Conservation (phyloP, 1,140 invertebrate genomes). For the Drosophila bipectinata region DNA sequence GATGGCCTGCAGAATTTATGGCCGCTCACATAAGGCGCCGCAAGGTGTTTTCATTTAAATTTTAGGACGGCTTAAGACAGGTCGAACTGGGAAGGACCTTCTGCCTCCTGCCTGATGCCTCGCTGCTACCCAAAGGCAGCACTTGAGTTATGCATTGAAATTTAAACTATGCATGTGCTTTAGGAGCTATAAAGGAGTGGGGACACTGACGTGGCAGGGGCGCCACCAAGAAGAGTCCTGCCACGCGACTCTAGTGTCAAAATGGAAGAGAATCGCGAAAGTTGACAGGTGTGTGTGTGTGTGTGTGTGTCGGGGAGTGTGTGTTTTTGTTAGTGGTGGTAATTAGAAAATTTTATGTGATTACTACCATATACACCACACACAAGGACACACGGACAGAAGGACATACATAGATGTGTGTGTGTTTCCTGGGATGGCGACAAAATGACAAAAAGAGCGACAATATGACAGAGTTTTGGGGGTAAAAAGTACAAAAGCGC, state of each 20-base stretch:
- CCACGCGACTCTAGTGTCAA: slow-evolving; percentile 11
- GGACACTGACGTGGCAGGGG: background rate
- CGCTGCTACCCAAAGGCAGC: background rate
- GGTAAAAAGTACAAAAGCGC: slow-evolving; percentile 78
- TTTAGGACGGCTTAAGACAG: slow-evolving; percentile 61
- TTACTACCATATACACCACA: slow-evolving; percentile 51
- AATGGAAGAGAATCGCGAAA: slow-evolving; percentile 41
- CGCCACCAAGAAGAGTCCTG: background rate
- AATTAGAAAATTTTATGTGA: slow-evolving; percentile 83
- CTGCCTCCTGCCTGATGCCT: background rate
- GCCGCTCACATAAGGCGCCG: slow-evolving; percentile 54
- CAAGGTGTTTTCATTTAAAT: slow-evolving; percentile 72
- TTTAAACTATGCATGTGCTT: slow-evolving; percentile 58
- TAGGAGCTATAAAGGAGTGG: slow-evolving; percentile 13
- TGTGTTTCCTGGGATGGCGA: slow-evolving; percentile 14
- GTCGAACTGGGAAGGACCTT: slow-evolving; percentile 14
- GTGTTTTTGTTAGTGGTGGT: slow-evolving; percentile 54
- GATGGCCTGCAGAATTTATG: slow-evolving; percentile 63
- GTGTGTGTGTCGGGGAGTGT: slow-evolving; percentile 10
- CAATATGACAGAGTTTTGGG: slow-evolving; percentile 60
- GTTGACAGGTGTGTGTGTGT: slow-evolving; percentile 17
- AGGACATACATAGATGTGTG: background rate
- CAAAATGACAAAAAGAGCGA: slow-evolving; percentile 39
- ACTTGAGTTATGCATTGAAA: slow-evolving; percentile 68
- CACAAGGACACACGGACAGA: background rate